Percentiles rank a stretch among this genome's conserved stretches.
Evolutionary conservation across 2,797 vertebrate species (phyloP).

Genomic region (Amblyraja radiata): DNA sequence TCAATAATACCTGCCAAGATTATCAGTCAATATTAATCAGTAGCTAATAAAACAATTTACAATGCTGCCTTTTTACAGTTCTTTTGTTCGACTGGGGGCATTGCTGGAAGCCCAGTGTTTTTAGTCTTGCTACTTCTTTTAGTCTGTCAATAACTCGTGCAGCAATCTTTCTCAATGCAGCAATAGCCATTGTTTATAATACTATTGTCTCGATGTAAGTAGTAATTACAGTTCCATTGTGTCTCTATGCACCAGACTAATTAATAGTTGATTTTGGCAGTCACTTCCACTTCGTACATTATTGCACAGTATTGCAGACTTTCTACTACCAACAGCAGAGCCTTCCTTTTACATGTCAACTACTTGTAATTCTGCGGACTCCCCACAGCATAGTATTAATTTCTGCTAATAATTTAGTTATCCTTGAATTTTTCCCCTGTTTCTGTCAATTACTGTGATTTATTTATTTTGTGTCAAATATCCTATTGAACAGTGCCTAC

Average conservation of each 20-base stretch:
- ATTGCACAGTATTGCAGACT: background rate
- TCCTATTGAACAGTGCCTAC: background rate
- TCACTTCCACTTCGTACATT: too few relatives aligned
- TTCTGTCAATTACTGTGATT: conserved; percentile 12
- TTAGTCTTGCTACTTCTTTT: background rate
- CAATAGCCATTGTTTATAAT: background rate
- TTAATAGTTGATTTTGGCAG: background rate
- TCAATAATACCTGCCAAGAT: background rate
- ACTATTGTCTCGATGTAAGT: background rate
- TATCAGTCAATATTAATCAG: background rate
- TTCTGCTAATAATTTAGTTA: conserved; percentile 29
- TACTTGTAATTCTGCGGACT: background rate
- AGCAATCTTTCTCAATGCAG: background rate
- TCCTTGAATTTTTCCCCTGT: conserved; percentile 18
- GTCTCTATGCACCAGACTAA: background rate
- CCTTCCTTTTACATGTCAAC: background rate
- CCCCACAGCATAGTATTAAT: background rate
- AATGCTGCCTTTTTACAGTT: too few relatives aligned
- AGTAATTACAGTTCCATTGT: background rate
- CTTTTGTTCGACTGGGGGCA: too few relatives aligned
- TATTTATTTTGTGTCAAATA: conserved; percentile 27
- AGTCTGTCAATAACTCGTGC: background rate
- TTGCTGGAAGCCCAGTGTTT: background rate
- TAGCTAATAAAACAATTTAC: background rate
- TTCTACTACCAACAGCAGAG: background rate